Percentiles rank a stretch among this genome's conserved stretches.
Evolutionary conservation across 2,888 invertebrate genomes (phyloP).

Genomic region (Mesoligia furuncula): DNA sequence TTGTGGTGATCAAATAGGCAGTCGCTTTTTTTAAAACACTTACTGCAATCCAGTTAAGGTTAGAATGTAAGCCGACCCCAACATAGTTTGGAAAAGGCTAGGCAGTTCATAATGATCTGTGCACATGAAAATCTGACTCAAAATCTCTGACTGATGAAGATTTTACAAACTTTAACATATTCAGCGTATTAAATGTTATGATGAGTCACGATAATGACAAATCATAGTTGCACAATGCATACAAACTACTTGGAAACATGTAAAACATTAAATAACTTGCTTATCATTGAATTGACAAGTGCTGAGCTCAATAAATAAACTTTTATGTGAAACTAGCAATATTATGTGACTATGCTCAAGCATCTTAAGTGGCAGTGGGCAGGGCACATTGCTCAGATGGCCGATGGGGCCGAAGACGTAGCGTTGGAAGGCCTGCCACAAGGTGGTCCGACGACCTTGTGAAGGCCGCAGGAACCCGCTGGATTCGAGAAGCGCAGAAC

Average conservation of each 20-base stretch:
- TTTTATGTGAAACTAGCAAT: constrained; percentile 7
- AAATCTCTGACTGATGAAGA: background rate
- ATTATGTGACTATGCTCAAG: background rate
- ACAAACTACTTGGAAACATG: constrained; percentile 25
- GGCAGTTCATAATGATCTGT: no score
- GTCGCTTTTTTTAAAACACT: background rate
- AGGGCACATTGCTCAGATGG: no score
- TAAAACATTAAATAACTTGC: constrained; percentile 49
- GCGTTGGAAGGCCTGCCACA: no score
- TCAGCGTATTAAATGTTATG: background rate
- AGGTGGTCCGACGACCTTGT: no score
- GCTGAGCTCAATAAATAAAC: constrained; percentile 25
- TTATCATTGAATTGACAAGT: constrained; percentile 50
- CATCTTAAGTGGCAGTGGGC: no score
- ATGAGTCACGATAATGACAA: constrained; percentile 29
- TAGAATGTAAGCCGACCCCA: background rate
- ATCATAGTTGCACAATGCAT: constrained; percentile 48
- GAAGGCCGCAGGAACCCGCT: no score
- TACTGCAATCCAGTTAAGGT: background rate
- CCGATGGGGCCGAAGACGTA: no score
- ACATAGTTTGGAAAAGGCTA: no score
- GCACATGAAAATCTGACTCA: background rate
- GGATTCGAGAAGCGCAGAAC: no score
- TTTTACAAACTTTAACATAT: background rate
- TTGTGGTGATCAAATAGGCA: background rate